Base-by-base conservation (phyloP, 2,888 invertebrate species). In the Tetanocera ferruginea region DNA sequence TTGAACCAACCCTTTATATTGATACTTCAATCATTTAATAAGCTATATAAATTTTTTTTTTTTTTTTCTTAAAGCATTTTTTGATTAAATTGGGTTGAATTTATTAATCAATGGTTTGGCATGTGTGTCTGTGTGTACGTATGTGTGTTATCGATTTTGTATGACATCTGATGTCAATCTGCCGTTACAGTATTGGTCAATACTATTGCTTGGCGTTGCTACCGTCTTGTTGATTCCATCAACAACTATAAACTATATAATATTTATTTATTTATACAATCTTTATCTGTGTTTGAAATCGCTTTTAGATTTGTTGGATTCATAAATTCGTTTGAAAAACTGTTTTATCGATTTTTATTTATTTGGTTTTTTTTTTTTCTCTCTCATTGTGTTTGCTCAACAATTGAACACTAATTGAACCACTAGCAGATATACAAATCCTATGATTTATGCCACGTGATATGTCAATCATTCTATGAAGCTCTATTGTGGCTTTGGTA, bases 121-220 rank as follows among this genome's bases (percentile, higher is more conserved):
- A 14, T 52, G 57, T 28, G 57, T 19, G 57, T 25, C 3, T 23
- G 57, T 25, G 19, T 57, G 23, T 25, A 14, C n/a, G 25, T 11
- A 14, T 28, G 25, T 11, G 9, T 60, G 28, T 60, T 28, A 23
- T 23, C 57, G 57, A 14, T 28, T 28, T 43, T 60, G 57, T 25
- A 25, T 60, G 57, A 25, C 57, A 60, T 60, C 57, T 60, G 57
- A 60, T 60, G 57, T 60, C 57, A 60, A 60, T 60, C 57, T 43
- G 43, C 57, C 1, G 57, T n/a, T n/a, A n/a, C n/a, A 14, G n/a
- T 25, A 60, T 60, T 60, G 25, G 19, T 60, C 25, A 60, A 60
- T 60, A 60, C 57, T 60, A 19, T 23, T 55, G 19, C 57, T 25
- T 19, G 23, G 2, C 57, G 2, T 28, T 28, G 4, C 57, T 14